Evolutionary conservation across 1,140 invertebrate genomes (phyloP).

Genomic region (Penaeus indicus): DNA sequence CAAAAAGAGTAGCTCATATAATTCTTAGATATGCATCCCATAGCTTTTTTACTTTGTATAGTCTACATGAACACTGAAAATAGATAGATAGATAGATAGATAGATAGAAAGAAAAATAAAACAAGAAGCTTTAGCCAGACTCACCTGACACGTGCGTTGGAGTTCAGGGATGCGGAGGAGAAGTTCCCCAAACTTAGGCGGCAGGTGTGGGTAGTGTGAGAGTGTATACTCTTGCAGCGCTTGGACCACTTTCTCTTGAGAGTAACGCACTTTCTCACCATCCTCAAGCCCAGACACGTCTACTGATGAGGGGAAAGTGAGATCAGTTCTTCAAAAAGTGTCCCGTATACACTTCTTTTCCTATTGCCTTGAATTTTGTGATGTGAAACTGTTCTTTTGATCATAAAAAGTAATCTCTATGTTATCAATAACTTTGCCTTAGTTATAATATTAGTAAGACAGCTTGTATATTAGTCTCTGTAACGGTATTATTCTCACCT

Average conservation of each 20-base stretch:
- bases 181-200: conserved; percentile 95
- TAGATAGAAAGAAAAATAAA: neutral
- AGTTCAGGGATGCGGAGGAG: conserved; percentile 93
- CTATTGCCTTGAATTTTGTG: no score
- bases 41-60: no score
- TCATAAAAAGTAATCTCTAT: no score
- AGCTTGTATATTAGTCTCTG: no score
- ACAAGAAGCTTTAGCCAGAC: neutral
- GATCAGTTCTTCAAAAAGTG: no score
- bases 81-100: neutral
- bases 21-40: no score
- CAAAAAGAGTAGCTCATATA: no score
- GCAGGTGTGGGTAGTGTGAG: conserved; percentile 90
- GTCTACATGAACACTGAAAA: no score
- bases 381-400: no score
- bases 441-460: no score
- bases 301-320: conserved; percentile 67
- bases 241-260: conserved; percentile 93
- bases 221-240: conserved; percentile 92
- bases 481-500: conserved; percentile 74
- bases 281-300: conserved; percentile 93
- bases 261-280: conserved; percentile 89
- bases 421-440: no score
- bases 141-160: conserved; percentile 91
- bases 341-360: no score